Evolutionary conservation across 2,797 vertebrate genomes (phyloP).

Genomic region (Siniperca obscura): DNA sequence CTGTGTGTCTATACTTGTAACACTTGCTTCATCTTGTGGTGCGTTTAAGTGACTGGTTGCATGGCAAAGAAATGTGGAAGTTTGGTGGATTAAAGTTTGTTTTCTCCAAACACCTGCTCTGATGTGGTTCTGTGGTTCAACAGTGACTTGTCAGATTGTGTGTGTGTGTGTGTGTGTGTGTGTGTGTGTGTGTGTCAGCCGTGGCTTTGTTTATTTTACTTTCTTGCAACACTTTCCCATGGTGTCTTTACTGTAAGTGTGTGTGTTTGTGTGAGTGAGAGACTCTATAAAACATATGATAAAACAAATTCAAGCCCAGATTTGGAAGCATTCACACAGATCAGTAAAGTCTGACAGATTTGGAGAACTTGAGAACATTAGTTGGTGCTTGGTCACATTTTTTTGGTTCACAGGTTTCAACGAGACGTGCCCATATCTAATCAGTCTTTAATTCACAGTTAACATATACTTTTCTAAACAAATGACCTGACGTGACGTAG

Average conservation of each 20-base stretch:
- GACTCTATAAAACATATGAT: too few species aligned
- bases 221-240: slow-evolving; percentile 5
- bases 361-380: not conserved
- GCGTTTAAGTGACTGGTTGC: slow-evolving; percentile 20
- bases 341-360: not conserved
- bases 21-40: not conserved
- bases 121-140: not conserved
- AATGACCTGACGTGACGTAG: not conserved
- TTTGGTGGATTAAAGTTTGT: slow-evolving; percentile 19
- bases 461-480: not conserved
- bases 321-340: fast-evolving
- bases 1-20: not conserved
- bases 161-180: slow-evolving; percentile 6
- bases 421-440: too few species aligned
- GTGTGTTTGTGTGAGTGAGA: slow-evolving; percentile 4
- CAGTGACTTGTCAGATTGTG: not conserved
- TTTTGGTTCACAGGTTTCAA: not conserved
- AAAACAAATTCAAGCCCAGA: not conserved
- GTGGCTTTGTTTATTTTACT: not conserved
- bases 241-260: not conserved
- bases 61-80: not conserved
- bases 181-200: not conserved
- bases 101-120: slow-evolving; percentile 1
- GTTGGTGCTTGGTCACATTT: too few species aligned
- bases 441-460: not conserved